Percentiles rank a stretch among this genome's conserved stretches.
Conservation (phyloP, 2,113 vertebrate genomes). For the Rhizomys pruinosus region DNA sequence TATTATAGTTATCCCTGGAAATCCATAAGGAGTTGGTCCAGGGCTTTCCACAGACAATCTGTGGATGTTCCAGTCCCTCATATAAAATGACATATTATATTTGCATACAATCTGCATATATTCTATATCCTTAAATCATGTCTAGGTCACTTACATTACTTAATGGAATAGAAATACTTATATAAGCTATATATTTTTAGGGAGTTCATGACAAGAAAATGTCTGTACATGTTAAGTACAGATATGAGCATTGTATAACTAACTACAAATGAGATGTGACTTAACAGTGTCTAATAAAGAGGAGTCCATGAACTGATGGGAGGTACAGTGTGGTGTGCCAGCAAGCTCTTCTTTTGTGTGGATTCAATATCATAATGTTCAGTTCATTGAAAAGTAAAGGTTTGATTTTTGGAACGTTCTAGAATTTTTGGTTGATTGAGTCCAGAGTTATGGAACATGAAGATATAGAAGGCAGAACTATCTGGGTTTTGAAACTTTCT, state of each 20-base stretch:
- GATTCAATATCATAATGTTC: background rate
- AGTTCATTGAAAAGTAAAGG: background rate
- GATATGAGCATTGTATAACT: background rate
- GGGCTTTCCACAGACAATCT: background rate
- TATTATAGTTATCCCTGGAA: background rate
- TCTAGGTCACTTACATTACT: background rate
- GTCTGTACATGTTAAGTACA: background rate
- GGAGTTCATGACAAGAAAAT: background rate
- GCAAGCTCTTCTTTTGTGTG: no score
- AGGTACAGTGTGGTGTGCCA: background rate
- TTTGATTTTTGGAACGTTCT: background rate
- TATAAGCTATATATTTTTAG: background rate
- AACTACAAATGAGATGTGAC: background rate
- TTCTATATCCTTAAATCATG: background rate
- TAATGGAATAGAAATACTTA: background rate
- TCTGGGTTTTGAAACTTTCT: background rate
- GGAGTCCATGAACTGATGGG: fast-evolving
- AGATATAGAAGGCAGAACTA: background rate
- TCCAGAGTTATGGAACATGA: background rate
- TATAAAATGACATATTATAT: background rate
- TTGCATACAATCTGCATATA: background rate
- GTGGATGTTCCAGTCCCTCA: background rate
- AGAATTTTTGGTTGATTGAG: background rate
- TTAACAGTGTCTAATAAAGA: no score
- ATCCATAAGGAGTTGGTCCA: background rate